Percentiles rank a stretch among this genome's conserved stretches.
These are phyloP conservation scores for Bradynema listronoti DNA, from an alignment of 1,140 invertebrate genomes.

Conservation along the genomic window DNA sequence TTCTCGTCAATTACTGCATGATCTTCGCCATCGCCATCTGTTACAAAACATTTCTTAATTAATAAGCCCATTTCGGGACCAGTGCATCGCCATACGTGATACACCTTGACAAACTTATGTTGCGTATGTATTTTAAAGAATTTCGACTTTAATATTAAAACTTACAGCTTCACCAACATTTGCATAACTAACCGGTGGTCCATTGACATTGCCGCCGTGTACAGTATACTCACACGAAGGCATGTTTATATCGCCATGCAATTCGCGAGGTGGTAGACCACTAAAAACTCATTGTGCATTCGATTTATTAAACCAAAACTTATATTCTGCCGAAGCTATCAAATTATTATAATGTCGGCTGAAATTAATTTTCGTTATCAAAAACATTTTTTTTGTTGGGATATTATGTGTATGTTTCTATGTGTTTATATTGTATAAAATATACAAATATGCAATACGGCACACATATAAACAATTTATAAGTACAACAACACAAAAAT, in stretches of 20 bases:
- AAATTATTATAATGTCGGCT: no score
- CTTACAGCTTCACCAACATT: slow-evolving; percentile 50
- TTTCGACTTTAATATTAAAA: background rate
- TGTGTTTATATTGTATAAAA: no score
- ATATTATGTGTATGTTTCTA: no score
- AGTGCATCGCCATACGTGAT: slow-evolving; percentile 53
- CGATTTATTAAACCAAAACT: no score
- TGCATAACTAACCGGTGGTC: slow-evolving; percentile 43
- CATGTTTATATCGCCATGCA: slow-evolving; percentile 53
- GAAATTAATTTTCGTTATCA: no score
- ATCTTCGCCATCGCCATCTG: slow-evolving; percentile 56
- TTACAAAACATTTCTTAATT: slow-evolving; percentile 56
- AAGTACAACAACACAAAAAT: no score
- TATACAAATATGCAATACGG: no score
- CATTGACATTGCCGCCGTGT: slow-evolving; percentile 32
- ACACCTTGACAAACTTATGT: slow-evolving; percentile 37
- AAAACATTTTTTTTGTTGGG: no score
- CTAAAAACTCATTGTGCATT: no score
- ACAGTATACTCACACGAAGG: slow-evolving; percentile 51
- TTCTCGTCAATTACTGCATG: slow-evolving; percentile 53
- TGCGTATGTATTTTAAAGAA: slow-evolving; percentile 12
- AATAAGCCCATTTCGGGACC: slow-evolving; percentile 55
- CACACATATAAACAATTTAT: no score
- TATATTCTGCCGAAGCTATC: no score
- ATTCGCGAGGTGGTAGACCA: slow-evolving; percentile 47